Evolutionary conservation across 2,113 vertebrate species (phyloP).

Genomic region (Entosphenus tridentatus): DNA sequence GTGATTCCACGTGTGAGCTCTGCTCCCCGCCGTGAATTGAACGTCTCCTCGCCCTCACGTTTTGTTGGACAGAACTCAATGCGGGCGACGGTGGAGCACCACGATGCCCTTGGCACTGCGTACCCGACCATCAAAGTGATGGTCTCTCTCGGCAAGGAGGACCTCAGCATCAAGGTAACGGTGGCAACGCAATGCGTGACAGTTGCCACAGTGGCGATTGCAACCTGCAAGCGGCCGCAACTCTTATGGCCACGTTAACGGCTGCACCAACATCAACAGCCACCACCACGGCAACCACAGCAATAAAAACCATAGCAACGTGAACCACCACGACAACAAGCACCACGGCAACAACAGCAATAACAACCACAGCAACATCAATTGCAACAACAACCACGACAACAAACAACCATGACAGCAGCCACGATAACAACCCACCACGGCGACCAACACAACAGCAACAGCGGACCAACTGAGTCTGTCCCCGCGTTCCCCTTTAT

Average conservation of each 20-base stretch:
- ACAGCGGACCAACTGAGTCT: no score
- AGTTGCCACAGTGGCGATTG: not conserved
- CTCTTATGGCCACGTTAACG: no score
- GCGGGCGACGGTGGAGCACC: constrained; percentile 66
- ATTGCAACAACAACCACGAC: no score
- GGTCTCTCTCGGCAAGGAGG: constrained; percentile 65
- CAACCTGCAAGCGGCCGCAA: accelerated
- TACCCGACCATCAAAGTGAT: constrained; percentile 48
- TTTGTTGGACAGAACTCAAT: constrained; percentile 47
- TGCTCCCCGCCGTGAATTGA: no score
- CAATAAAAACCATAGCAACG: not conserved
- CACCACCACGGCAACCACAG: constrained; percentile 8
- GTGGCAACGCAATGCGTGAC: not conserved
- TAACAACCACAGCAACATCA: not conserved
- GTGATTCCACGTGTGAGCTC: no score
- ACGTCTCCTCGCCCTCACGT: not conserved
- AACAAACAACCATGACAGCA: no score
- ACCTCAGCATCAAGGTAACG: constrained; percentile 58
- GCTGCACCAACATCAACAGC: no score
- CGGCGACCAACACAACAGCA: constrained; percentile 7
- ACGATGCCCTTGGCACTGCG: constrained; percentile 26
- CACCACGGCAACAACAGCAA: constrained; percentile 7
- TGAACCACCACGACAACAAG: not conserved
- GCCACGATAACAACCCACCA: not conserved
- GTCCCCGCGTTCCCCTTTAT: no score